These are phyloP conservation scores for Poicephalus gulielmi DNA, from an alignment of 2,113 vertebrate species.

Conservation along the genomic window DNA sequence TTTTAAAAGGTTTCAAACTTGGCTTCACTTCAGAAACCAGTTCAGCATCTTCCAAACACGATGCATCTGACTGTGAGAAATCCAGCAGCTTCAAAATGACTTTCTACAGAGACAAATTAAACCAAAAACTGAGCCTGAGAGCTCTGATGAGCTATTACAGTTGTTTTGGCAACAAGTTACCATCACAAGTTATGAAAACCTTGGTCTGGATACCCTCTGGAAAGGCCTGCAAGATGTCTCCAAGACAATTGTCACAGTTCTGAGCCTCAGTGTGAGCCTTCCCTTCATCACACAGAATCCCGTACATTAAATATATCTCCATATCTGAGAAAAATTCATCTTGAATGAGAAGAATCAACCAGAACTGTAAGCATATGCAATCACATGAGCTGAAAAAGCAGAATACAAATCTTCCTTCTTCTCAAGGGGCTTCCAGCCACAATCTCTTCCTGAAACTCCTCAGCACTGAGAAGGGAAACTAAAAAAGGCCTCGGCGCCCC, in stretches of 20 bases:
- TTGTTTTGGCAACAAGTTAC: background rate
- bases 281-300: background rate
- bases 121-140: background rate
- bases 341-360: background rate
- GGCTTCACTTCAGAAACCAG: background rate
- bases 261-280: background rate
- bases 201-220: background rate
- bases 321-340: background rate
- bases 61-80: background rate
- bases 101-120: background rate
- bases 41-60: background rate
- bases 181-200: background rate
- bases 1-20: background rate
- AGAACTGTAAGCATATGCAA: accelerated
- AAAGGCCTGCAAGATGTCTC: background rate
- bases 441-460: background rate
- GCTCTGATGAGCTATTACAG: background rate
- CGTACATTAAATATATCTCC: background rate
- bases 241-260: background rate
- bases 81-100: background rate
- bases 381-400: background rate
- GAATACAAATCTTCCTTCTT: background rate
- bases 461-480: background rate
- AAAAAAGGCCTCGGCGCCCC: background rate
- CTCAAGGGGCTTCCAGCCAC: background rate